Evolutionary conservation across 1,140 invertebrate species (phyloP).

Genomic region (Heterodera schachtii): DNA sequence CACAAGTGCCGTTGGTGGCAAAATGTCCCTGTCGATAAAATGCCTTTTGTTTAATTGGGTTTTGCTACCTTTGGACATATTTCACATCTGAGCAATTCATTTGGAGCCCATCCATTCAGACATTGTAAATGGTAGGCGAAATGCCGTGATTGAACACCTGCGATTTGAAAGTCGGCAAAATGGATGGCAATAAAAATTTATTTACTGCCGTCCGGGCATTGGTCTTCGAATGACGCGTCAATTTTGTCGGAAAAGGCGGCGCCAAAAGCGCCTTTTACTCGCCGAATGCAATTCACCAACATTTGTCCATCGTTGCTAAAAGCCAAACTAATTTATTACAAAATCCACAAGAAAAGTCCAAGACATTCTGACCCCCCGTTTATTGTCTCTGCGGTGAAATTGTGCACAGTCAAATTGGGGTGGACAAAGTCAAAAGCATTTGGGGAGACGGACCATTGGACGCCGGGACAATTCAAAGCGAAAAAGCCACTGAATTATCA

Average conservation of each 20-base stretch:
- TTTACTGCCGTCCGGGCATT: neutral
- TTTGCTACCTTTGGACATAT: conserved; percentile 28
- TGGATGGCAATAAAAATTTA: neutral
- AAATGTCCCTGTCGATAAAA: conserved; percentile 12
- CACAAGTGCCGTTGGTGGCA: conserved; percentile 16
- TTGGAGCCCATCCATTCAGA: conserved; percentile 30
- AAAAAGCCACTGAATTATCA: neutral
- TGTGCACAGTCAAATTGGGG: neutral
- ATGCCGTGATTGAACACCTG: neutral
- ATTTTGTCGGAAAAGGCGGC: neutral
- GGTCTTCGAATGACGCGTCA: neutral
- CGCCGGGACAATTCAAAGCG: neutral
- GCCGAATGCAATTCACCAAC: neutral
- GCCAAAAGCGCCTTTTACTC: neutral
- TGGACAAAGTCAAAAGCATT: neutral
- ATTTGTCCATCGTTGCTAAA: neutral
- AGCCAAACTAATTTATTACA: neutral
- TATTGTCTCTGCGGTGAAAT: neutral
- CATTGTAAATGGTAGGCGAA: conserved; percentile 29
- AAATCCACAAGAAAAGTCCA: neutral
- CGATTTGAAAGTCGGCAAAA: neutral
- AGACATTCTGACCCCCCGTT: neutral
- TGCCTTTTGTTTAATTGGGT: neutral
- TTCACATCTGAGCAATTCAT: conserved; percentile 30
- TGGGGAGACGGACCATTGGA: neutral